phyloP scores from a whole-genome alignment of 2,888 invertebrate genomes.

The Andrena haemorrhoa region DNA sequence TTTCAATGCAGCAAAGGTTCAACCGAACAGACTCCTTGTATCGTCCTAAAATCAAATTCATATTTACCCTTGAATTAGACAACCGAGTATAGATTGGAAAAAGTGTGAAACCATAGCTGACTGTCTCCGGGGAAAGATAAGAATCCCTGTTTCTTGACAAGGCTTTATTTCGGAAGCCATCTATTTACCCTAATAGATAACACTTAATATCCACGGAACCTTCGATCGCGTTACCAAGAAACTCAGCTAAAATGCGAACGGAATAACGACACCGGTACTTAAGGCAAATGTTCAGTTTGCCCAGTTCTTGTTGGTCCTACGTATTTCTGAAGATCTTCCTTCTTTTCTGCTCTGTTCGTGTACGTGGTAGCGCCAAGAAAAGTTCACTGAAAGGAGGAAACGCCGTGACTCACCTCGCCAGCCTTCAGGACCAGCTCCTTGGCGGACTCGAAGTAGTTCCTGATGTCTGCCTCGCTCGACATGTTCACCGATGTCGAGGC shows the following conservation, averaged over 20 bases:
- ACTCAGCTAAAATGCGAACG: background rate
- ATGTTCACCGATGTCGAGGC: conserved; percentile 64
- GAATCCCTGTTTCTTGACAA: background rate
- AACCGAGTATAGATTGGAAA: background rate
- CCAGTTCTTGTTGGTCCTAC: background rate
- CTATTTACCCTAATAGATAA: background rate
- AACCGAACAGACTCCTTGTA: too few species aligned
- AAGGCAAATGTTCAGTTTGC: background rate
- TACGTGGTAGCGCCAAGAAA: background rate
- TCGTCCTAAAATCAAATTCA: too few species aligned
- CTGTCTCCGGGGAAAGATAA: background rate
- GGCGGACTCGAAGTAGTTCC: conserved; percentile 73
- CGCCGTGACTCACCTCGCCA: conserved; percentile 74
- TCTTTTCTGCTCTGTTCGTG: background rate
- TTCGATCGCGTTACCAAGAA: background rate
- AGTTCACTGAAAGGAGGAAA: background rate
- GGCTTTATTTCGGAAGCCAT: background rate
- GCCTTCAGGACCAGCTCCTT: conserved; percentile 76
- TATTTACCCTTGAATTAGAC: too few species aligned
- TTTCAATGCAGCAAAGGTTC: too few species aligned
- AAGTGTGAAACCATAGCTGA: background rate
- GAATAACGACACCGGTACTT: background rate
- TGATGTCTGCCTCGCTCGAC: conserved; percentile 71
- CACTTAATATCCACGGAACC: background rate
- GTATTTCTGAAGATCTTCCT: background rate